A percentile compares a stretch with the other conserved stretches of the same genome.
These are phyloP conservation scores for Solenopsis invicta DNA, from an alignment of 1,140 invertebrate species.

Conservation along the genomic window DNA sequence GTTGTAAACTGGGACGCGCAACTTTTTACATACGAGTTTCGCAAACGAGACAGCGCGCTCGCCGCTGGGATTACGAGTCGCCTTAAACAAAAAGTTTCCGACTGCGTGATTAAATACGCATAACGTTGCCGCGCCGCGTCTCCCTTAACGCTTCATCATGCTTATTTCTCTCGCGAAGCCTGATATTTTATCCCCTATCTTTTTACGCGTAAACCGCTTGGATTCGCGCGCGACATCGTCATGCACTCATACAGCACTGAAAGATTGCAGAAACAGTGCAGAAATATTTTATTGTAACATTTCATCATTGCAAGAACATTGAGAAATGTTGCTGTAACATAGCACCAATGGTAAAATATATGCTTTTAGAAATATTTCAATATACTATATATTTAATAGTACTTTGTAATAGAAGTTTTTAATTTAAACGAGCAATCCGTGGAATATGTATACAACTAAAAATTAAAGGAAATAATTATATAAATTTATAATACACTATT, in stretches of 20 bases:
- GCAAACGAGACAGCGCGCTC: slow-evolving; percentile 43
- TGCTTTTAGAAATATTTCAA: too few relatives aligned
- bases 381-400: too few relatives aligned
- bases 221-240: neutral
- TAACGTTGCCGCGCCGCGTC: neutral
- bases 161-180: neutral
- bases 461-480: too few relatives aligned
- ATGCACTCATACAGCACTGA: neutral
- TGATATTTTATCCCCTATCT: neutral
- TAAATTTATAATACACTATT: too few relatives aligned
- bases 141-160: slow-evolving; percentile 21
- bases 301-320: too few relatives aligned
- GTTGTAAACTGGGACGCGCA: slow-evolving; percentile 40
- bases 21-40: slow-evolving; percentile 61
- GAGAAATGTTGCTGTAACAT: too few relatives aligned
- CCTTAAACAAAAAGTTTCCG: slow-evolving; percentile 1
- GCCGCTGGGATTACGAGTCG: slow-evolving; percentile 26
- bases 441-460: too few relatives aligned
- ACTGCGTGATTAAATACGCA: slow-evolving; percentile 15
- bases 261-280: too few relatives aligned
- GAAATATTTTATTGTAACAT: too few relatives aligned
- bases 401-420: too few relatives aligned
- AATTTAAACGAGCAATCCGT: too few relatives aligned
- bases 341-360: too few relatives aligned
- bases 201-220: neutral